Evolutionary conservation across 2,113 vertebrate genomes (phyloP).

Genomic region (Phainopepla nitens): DNA sequence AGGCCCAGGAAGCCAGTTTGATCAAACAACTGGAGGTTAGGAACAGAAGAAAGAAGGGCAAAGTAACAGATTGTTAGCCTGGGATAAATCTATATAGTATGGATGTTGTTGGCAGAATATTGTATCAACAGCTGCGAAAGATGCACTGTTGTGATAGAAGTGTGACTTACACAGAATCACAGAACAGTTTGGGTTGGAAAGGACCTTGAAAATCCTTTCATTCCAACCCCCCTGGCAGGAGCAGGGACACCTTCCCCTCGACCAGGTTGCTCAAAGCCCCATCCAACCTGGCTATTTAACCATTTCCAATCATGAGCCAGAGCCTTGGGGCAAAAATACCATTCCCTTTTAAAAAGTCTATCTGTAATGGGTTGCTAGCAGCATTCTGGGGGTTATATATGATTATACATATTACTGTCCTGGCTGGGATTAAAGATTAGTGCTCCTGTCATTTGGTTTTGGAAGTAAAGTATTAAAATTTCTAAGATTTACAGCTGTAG

Average conservation of each 20-base stretch:
- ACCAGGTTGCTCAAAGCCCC: not conserved
- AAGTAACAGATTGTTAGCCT: not conserved
- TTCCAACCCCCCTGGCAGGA: not conserved
- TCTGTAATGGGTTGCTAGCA: not conserved
- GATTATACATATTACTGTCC: not conserved
- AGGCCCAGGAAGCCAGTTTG: constrained; percentile 92
- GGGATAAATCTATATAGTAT: not conserved
- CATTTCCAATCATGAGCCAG: not conserved
- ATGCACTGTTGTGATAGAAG: not conserved
- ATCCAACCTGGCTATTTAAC: not conserved
- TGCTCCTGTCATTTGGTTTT: not conserved
- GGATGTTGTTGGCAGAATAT: not conserved
- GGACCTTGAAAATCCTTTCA: not conserved
- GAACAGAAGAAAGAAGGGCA: not conserved
- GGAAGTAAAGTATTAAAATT: not conserved
- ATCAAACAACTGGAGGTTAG: constrained; percentile 92
- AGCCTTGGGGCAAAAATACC: not conserved
- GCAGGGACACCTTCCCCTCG: not conserved
- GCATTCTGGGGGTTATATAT: not conserved
- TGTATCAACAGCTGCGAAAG: not conserved
- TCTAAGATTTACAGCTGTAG: not conserved
- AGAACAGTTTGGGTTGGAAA: not conserved
- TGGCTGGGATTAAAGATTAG: not conserved
- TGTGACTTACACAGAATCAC: not conserved
- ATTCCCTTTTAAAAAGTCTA: not conserved